phyloP scores from a whole-genome alignment of 2,113 vertebrate species.

The Amphilophus citrinellus region DNA sequence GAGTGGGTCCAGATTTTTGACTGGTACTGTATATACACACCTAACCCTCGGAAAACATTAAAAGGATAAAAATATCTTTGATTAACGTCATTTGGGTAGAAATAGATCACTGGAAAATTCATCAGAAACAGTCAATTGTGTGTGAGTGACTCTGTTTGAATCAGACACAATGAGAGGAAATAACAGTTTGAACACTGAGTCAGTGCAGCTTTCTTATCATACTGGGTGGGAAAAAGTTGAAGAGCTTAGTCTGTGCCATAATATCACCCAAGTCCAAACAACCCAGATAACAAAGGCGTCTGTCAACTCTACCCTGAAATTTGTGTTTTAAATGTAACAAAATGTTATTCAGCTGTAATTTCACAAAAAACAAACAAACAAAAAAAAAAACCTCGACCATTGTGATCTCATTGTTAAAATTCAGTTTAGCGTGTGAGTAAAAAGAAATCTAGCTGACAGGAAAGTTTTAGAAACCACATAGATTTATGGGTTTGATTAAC shows the following conservation, averaged over 20 bases:
- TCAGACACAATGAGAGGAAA: constrained; percentile 68
- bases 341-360: neutral
- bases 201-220: constrained; percentile 37
- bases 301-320: neutral
- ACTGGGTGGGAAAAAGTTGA: constrained; percentile 23
- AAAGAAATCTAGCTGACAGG: neutral
- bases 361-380: neutral
- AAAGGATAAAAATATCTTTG: constrained; percentile 47
- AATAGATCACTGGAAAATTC: constrained; percentile 57
- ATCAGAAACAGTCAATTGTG: constrained; percentile 44
- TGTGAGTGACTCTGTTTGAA: constrained; percentile 27
- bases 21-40: neutral
- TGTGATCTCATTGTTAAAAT: neutral
- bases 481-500: neutral
- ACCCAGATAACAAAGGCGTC: neutral
- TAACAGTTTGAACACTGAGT: constrained; percentile 50
- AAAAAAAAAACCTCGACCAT: neutral
- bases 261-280: neutral
- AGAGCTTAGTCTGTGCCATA: neutral
- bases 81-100: constrained; percentile 41
- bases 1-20: too few species aligned
- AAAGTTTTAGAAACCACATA: constrained; percentile 3
- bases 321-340: neutral
- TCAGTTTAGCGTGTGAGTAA: neutral
- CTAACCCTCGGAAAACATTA: constrained; percentile 21